Base-by-base conservation (phyloP, 2,888 invertebrate genomes). In the Tipula confusa region DNA sequence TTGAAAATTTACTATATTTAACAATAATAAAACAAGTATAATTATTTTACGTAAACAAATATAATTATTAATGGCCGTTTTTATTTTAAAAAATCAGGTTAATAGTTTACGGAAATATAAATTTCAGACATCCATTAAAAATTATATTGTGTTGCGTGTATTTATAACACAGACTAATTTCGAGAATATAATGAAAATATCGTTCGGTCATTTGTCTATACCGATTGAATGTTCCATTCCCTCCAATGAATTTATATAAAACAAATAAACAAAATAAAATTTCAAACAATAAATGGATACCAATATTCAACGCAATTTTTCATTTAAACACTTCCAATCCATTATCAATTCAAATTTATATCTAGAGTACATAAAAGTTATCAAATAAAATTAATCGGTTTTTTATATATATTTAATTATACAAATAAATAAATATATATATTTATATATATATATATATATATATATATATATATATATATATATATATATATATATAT, bases 371-470 rank as follows among this genome's bases (percentile, higher is more conserved):
- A 64, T 64, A 64, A 64, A 64, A 64, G 24, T 64, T 64, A 64
- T 64, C 64, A 64, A 64, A 64, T 64, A 64, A 64, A 64, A 64
- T 64, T 64, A 64, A 64, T 64, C 64, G 64, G 11, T 64, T 64
- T 64, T 64, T 24, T 24, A 64, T 64, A 24, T 64, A 64, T 64
- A 64, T 64, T 64, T 24, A 64, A 64, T 64, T 64, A 24, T 64
- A 24, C n/a, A n/a, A n/a, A n/a, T n/a, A n/a, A n/a, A n/a, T n/a
- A n/a, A n/a, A n/a, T 64, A 24, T 24, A 64, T 64, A 64, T 24
- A 13, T 64, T 64, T 64, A n/a, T n/a, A n/a, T n/a, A n/a, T n/a
- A n/a, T n/a, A n/a, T n/a, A n/a, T n/a, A n/a, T n/a, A n/a, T n/a
- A n/a, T n/a, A n/a, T n/a, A n/a, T n/a, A n/a, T n/a, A n/a, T n/a